Evolutionary conservation across 2,113 vertebrate species (phyloP), one percentile per base, ranked within the genome.

Genomic region (Calyptommatus sinebrachiatus): DNA sequence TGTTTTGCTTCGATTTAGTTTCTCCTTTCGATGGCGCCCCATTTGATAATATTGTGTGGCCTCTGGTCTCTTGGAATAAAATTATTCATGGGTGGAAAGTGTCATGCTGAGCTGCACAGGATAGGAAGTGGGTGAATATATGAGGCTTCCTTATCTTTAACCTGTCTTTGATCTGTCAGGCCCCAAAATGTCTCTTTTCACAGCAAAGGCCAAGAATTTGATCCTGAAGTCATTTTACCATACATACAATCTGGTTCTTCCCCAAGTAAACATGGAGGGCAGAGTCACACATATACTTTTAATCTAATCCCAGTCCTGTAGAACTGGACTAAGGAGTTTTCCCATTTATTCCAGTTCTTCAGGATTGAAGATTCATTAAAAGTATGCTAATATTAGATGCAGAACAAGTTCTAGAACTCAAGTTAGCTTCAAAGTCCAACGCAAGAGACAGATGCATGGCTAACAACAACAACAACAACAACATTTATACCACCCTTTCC

Each of bases 21-120:
- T 79, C 70, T 67, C 41, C 14, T 1, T 22, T 6, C 0, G 1
- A 62, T 3, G 18, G 18, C 3, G 48, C 7, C 41, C 5, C 45
- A 41, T 46, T 45, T 21, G 71, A 31, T 5, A 45, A 0, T 20
- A 57, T 0, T 5, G 41, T 9, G 18, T 0, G 0, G 0, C 22
- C 71, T 63, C 78, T 12, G 46, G 62, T 57, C 29, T 8, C 8
- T 67, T 12, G 46, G 53, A 8, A 22, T 70, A 71, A n/a, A 26
- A 5, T 29, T 60, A 29, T 28, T 57, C 9, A 57, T 5, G 53
- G 14, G 53, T 57, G 53, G 53, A 57, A 57, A 57, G 16, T 57
- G 14, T 57, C 53, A 22, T n/a, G 2, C 26, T 63, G 41, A 62
- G 2, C 24, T 28, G 14, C 8, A 48, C 18, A 48, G 14, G 16